Evolutionary conservation across 2,888 invertebrate species (phyloP).

Genomic region (Thymelicus acteon): DNA sequence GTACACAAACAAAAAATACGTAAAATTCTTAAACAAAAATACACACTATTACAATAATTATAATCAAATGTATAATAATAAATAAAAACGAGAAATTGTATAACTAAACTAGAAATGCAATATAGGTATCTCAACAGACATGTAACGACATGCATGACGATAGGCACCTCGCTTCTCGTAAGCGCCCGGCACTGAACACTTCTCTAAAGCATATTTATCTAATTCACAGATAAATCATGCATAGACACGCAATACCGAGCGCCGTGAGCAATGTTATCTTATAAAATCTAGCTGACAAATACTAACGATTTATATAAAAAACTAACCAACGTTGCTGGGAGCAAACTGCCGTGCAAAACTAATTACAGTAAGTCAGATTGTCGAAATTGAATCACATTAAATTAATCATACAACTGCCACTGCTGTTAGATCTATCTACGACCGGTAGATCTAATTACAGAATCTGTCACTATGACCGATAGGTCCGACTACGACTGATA

Average conservation of each 20-base stretch:
- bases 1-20: constrained; percentile 70
- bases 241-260: constrained; percentile 53
- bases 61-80: constrained; percentile 74
- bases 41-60: constrained; percentile 64
- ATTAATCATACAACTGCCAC: not conserved
- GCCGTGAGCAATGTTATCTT: constrained; percentile 55
- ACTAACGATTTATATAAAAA: constrained; percentile 66
- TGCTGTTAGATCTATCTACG: not conserved
- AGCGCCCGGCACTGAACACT: constrained; percentile 43
- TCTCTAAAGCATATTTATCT: constrained; percentile 80
- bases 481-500: not conserved
- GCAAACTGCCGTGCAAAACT: constrained; percentile 1
- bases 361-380: constrained; percentile 17
- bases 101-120: constrained; percentile 83
- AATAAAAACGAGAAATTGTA: constrained; percentile 79
- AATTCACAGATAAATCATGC: constrained; percentile 72
- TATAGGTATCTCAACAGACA: constrained; percentile 71
- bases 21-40: constrained; percentile 77
- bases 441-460: not conserved
- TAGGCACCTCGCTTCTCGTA: constrained; percentile 71
- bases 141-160: constrained; percentile 72
- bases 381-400: not conserved
- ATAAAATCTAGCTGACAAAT: constrained; percentile 66
- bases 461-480: not conserved
- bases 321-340: constrained; percentile 49